These are phyloP conservation scores for Amphiduros pacificus DNA, from an alignment of 2,888 invertebrate genomes.

Conservation along the genomic window DNA sequence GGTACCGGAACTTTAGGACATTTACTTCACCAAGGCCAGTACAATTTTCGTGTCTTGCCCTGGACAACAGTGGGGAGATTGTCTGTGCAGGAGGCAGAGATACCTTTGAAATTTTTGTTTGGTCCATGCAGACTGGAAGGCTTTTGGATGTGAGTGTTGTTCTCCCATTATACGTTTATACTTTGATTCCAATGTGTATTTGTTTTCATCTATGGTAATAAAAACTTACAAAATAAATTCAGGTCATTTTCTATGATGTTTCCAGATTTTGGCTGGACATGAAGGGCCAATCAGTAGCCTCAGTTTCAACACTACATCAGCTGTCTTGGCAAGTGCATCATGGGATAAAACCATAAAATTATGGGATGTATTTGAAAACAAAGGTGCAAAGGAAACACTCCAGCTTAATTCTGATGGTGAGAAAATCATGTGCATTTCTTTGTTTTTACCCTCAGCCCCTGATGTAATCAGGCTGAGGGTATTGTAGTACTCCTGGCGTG, in stretches of 20 bases:
- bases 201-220: not conserved
- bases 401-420: slow-evolving; percentile 73
- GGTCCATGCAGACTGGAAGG: slow-evolving; percentile 92
- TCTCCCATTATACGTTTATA: too few species aligned
- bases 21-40: slow-evolving; percentile 88
- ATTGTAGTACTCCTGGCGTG: too few species aligned
- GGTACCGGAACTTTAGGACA: slow-evolving; percentile 97
- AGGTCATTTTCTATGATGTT: not conserved
- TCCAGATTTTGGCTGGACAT: slow-evolving; percentile 76
- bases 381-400: slow-evolving; percentile 80
- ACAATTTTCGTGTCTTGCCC: slow-evolving; percentile 86
- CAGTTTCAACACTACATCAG: slow-evolving; percentile 74
- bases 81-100: slow-evolving; percentile 94
- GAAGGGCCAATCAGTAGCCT: slow-evolving; percentile 87
- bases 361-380: slow-evolving; percentile 83
- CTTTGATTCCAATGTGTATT: not conserved
- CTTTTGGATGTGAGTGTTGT: slow-evolving; percentile 76
- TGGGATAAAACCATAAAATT: slow-evolving; percentile 93
- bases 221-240: not conserved
- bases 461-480: too few species aligned
- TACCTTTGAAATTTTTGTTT: slow-evolving; percentile 91
- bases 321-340: slow-evolving; percentile 77
- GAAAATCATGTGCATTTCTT: too few species aligned
- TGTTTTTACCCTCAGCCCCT: too few species aligned
- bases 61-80: slow-evolving; percentile 89